A percentile compares a stretch with the other conserved stretches of the same genome.
Conservation (phyloP, 2,888 invertebrate genomes). For the Nesidiocoris tenuis region DNA sequence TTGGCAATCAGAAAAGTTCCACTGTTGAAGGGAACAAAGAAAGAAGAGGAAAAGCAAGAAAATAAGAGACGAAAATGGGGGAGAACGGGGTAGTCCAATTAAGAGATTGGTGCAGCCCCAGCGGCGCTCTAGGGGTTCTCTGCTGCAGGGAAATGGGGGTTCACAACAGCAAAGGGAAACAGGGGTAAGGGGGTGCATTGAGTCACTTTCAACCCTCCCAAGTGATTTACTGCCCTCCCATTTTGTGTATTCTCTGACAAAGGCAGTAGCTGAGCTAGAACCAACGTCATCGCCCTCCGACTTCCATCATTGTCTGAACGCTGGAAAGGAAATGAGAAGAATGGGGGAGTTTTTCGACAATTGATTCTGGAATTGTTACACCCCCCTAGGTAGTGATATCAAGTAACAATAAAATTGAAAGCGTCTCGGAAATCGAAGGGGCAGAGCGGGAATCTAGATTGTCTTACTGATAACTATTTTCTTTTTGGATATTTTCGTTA, state of each 20-base stretch:
- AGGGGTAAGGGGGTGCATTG: conserved; percentile 37
- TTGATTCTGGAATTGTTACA: conserved; percentile 5
- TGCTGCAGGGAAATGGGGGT: neutral
- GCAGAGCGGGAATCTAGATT: neutral
- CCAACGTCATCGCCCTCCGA: conserved; percentile 1
- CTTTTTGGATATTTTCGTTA: too few species aligned
- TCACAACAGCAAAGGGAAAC: neutral
- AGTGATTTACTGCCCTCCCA: conserved; percentile 40
- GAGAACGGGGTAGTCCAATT: conserved; percentile 26
- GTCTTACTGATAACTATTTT: neutral
- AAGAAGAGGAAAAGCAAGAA: neutral
- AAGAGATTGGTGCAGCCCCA: conserved; percentile 42
- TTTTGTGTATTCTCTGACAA: conserved; percentile 43
- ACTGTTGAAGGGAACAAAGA: conserved; percentile 12
- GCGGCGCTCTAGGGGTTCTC: conserved; percentile 4
- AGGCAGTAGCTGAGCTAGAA: conserved; percentile 2
- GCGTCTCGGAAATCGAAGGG: neutral
- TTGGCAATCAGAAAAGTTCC: conserved; percentile 39
- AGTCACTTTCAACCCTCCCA: conserved; percentile 39
- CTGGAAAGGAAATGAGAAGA: neutral
- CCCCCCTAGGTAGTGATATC: neutral
- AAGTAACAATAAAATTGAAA: neutral
- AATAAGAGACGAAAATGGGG: conserved; percentile 7
- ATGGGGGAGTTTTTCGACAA: conserved; percentile 1
- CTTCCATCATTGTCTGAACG: conserved; percentile 6